Conservation (phyloP, 2,113 vertebrate species). For the Coryphaenoides rupestris region DNA sequence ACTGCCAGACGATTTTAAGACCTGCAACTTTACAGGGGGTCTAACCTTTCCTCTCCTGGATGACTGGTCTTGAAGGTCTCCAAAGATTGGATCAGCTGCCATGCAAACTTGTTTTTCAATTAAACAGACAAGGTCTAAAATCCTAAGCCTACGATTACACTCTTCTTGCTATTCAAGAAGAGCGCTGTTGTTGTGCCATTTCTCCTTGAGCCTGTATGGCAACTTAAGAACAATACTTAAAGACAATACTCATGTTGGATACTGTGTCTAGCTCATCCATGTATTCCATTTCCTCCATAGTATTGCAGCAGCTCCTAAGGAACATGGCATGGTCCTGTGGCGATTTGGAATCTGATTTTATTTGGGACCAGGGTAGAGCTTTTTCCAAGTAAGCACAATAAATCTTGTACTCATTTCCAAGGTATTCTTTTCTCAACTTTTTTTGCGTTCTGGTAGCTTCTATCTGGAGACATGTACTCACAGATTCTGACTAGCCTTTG, state of each 20-base stretch:
- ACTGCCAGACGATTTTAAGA: too few relatives aligned
- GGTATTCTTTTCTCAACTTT: too few relatives aligned
- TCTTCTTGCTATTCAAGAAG: constrained; percentile 6
- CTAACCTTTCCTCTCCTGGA: too few relatives aligned
- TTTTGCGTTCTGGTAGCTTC: too few relatives aligned
- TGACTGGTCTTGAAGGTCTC: constrained; percentile 11
- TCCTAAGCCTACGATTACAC: constrained; percentile 1
- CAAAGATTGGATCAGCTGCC: constrained; percentile 1
- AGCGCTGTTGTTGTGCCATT: constrained; percentile 8
- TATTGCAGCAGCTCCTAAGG: too few relatives aligned
- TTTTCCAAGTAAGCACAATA: constrained; percentile 21
- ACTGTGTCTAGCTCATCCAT: too few relatives aligned
- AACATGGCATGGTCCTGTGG: too few relatives aligned
- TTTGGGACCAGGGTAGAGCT: constrained; percentile 3
- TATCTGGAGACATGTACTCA: too few relatives aligned
- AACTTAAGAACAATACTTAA: constrained; percentile 7
- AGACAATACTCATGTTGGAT: constrained; percentile 26
- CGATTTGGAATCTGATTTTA: constrained; percentile 12
- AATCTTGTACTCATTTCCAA: constrained; percentile 20
- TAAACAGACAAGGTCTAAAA: constrained; percentile 9
- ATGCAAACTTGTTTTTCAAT: constrained; percentile 17
- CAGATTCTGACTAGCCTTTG: too few relatives aligned
- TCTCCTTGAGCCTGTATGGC: constrained; percentile 21
- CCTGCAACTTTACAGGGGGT: too few relatives aligned
- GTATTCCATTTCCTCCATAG: too few relatives aligned